phyloP scores from a whole-genome alignment of 2,797 vertebrate genomes.

The Rhynchonycteris naso region DNA sequence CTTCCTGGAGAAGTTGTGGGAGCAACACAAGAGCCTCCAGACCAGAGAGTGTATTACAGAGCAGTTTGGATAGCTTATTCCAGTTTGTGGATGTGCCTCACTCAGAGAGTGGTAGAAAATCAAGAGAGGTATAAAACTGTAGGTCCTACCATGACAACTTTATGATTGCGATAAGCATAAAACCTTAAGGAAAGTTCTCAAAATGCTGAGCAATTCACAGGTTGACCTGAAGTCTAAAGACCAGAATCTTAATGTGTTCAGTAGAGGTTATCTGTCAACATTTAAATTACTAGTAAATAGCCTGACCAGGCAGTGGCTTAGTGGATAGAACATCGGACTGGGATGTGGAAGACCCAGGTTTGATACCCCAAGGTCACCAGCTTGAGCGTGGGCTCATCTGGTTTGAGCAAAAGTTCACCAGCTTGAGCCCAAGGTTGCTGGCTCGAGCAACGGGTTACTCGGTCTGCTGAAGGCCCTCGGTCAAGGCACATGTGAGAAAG shows the following conservation, averaged over 20 bases:
- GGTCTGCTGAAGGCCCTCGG: too few relatives aligned
- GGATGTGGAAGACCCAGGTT: too few relatives aligned
- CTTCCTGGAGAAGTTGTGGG: not conserved
- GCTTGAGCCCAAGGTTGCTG: too few relatives aligned
- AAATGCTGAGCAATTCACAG: not conserved
- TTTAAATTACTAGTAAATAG: constrained; percentile 34
- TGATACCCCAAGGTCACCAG: too few relatives aligned
- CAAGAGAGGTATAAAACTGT: not conserved
- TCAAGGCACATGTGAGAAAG: too few relatives aligned
- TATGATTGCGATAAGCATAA: constrained; percentile 15
- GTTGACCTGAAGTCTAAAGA: not conserved
- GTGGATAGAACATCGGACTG: too few relatives aligned
- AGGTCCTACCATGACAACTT: not conserved
- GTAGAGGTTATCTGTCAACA: not conserved
- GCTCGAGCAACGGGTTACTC: too few relatives aligned
- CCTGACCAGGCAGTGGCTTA: too few relatives aligned
- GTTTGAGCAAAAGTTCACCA: too few relatives aligned
- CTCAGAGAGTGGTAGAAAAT: not conserved
- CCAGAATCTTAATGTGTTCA: not conserved
- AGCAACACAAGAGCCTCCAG: not conserved
- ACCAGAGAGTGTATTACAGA: not conserved
- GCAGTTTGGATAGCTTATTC: not conserved
- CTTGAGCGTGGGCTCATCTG: too few relatives aligned
- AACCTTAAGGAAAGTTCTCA: not conserved
- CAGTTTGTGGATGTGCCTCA: not conserved